Evolutionary conservation across 2,888 invertebrate species (phyloP).

Genomic region (Chymomyza amoena): DNA sequence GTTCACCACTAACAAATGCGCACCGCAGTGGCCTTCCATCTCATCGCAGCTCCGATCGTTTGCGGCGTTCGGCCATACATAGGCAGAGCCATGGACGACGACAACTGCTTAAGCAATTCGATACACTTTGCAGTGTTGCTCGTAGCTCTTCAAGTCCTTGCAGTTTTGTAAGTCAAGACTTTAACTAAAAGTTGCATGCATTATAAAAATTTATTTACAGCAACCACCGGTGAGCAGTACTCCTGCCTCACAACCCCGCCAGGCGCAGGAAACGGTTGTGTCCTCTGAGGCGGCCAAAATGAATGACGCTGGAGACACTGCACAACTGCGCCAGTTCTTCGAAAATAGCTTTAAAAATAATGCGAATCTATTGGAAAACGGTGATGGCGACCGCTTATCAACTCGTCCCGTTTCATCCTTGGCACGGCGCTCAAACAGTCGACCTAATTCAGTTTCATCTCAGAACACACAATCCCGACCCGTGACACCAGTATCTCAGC

Average conservation of each 20-base stretch:
- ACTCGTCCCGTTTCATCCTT: not conserved
- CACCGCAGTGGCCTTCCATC: not conserved
- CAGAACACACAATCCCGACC: not conserved
- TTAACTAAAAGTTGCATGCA: not conserved
- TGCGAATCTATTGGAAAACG: not conserved
- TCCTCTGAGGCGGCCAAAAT: not conserved
- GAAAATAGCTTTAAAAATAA: conserved; percentile 10
- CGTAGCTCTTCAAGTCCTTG: not conserved
- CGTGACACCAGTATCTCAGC: not conserved
- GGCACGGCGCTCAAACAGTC: not conserved
- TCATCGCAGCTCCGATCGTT: not conserved
- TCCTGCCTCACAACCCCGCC: conserved; percentile 4
- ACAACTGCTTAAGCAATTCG: not conserved
- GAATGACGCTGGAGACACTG: not conserved
- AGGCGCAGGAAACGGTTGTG: not conserved
- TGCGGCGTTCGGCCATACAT: not conserved
- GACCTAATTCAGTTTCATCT: not conserved
- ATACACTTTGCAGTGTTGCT: not conserved
- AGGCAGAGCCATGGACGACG: not conserved
- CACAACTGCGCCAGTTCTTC: not conserved
- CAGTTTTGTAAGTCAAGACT: conserved; percentile 7
- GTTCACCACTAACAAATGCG: not conserved
- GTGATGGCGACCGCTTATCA: not conserved
- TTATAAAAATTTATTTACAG: not conserved
- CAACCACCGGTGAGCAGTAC: conserved; percentile 36